Evolutionary conservation across 1,140 invertebrate species (phyloP), one percentile per base, ranked within the genome.

Genomic region (Tetranychus cinnabarinus): DNA sequence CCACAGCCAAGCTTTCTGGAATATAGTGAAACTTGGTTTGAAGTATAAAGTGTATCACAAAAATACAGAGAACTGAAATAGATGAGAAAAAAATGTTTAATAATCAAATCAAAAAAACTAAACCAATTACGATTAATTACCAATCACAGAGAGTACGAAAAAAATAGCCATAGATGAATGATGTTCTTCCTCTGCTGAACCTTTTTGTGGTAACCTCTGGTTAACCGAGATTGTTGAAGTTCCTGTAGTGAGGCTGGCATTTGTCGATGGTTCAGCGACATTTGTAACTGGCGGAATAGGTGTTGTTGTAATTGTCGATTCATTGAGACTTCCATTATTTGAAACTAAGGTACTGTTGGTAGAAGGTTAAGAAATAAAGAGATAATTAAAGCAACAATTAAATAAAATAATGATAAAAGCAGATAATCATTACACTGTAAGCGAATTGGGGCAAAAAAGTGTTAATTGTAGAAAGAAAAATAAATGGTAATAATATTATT

Each of bases 161-260:
- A 97, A 96, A 70, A 97, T 91, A 0, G 90, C 88, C 77, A 97
- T 84, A 10, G 89, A 95, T 67, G 86, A 92, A 68, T 92, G 87
- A 68, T 95, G 87, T 71, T 97, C 92, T 72, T 92, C 85, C 74
- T 91, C 88, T 6, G 87, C 87, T 6, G 87, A 83, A 63, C 84
- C 86, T 70, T 87, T 88, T 64, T 83, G 85, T 1, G 86, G 86
- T 34, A 88, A 72, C 23, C 31, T 58, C 48, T 59, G 58, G 23
- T 55, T 35, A 10, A 55, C 54, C 10, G 34, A 31, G 23, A 31
- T 12, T 55, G 54, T 35, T 4, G 54, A n/a, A 12, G 54, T n/a
- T 15, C 46, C 46, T 15, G 12, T 47, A 3, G 46, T 3, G 23
- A 23, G 23, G 23, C 46, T 47, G 8, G 13, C 23, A n/a, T 2